A percentile compares a stretch with the other conserved stretches of the same genome.
phyloP scores from a whole-genome alignment of 2,888 invertebrate species.

The Cheilosia variabilis region DNA sequence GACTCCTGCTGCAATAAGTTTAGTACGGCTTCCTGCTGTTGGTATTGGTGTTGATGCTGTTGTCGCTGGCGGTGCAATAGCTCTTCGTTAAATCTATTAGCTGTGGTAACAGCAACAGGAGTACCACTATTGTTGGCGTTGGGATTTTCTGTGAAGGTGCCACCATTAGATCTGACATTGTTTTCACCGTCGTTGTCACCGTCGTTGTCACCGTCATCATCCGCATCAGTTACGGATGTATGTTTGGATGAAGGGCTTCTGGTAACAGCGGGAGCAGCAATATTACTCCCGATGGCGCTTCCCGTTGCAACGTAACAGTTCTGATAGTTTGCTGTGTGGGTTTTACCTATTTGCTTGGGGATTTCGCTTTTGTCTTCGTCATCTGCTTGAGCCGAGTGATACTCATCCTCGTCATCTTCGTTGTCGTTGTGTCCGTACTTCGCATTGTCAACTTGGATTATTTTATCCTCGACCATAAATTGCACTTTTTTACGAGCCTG shows the following conservation, averaged over 20 bases:
- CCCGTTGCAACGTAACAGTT: slow-evolving; percentile 47
- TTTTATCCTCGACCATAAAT: slow-evolving; percentile 88
- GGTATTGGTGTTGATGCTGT: slow-evolving; percentile 44
- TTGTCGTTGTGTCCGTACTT: slow-evolving; percentile 61
- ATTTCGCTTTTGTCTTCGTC: slow-evolving; percentile 64
- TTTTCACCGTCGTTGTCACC: slow-evolving; percentile 10
- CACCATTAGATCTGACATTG: slow-evolving; percentile 33
- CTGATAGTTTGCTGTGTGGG: slow-evolving; percentile 58
- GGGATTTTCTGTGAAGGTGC: slow-evolving; percentile 41
- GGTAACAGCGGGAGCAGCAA: slow-evolving; percentile 33
- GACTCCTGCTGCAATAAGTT: slow-evolving; percentile 76
- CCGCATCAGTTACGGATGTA: slow-evolving; percentile 42
- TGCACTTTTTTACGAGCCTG: slow-evolving; percentile 88
- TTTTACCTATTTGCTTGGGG: slow-evolving; percentile 66
- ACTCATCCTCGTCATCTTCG: slow-evolving; percentile 43
- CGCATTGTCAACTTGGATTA: slow-evolving; percentile 78
- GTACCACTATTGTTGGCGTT: slow-evolving; percentile 37
- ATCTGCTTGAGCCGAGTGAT: slow-evolving; percentile 35
- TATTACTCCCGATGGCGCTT: neutral
- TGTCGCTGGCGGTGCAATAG: slow-evolving; percentile 44
- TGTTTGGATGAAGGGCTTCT: slow-evolving; percentile 55
- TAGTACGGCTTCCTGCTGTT: slow-evolving; percentile 69
- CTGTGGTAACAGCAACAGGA: slow-evolving; percentile 36
- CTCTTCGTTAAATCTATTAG: slow-evolving; percentile 55
- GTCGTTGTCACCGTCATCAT: slow-evolving; percentile 8